A percentile compares a stretch with the other conserved stretches of the same genome.
Conservation (phyloP, 2,888 invertebrate species). For the Agrotis exclamationis region DNA sequence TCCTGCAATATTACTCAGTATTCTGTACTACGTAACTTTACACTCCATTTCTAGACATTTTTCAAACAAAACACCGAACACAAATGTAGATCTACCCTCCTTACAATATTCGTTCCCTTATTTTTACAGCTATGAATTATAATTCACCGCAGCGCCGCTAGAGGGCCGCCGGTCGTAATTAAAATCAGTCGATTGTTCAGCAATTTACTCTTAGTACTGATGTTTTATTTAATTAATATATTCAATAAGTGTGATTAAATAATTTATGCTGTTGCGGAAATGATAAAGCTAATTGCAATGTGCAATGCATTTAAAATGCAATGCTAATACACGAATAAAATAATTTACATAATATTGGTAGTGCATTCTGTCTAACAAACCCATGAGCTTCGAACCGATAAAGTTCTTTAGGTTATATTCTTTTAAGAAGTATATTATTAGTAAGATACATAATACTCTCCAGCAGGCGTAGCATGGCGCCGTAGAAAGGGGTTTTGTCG, state of each 20-base stretch:
- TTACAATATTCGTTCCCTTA: constrained; percentile 61
- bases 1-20: constrained; percentile 10
- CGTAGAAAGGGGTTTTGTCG: no score
- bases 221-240: constrained; percentile 47
- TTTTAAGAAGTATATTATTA: neutral
- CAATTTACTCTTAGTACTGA: constrained; percentile 54
- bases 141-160: constrained; percentile 58
- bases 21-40: constrained; percentile 21
- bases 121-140: constrained; percentile 71
- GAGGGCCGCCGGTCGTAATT: constrained; percentile 66
- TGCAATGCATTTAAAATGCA: constrained; percentile 5
- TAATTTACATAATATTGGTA: neutral
- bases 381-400: neutral
- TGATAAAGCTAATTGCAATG: constrained; percentile 16
- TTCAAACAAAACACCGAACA: constrained; percentile 44
- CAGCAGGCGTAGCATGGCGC: no score
- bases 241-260: constrained; percentile 31
- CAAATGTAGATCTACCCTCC: constrained; percentile 36
- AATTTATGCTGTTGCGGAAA: constrained; percentile 14
- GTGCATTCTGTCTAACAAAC: neutral
- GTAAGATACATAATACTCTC: constrained; percentile 2
- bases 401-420: no score
- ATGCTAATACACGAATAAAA: neutral
- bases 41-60: constrained; percentile 48
- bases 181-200: constrained; percentile 68